A percentile compares a stretch with the other conserved stretches of the same genome.
Evolutionary conservation across 2,888 invertebrate genomes (phyloP).

Genomic region (Coremacera marginata): DNA sequence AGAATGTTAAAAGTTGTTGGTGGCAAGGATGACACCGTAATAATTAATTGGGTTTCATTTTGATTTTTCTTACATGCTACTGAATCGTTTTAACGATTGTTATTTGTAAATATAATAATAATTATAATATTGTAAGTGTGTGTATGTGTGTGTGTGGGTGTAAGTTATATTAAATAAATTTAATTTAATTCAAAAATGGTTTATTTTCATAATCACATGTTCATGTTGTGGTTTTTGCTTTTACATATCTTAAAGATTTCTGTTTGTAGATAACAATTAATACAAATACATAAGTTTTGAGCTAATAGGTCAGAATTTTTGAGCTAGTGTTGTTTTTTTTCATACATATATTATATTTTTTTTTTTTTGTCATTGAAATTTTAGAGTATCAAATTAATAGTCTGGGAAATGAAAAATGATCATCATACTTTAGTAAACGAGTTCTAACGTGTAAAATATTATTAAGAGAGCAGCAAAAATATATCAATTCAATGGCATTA

Average conservation of each 20-base stretch:
- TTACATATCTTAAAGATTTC: background rate
- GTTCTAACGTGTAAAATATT: too few species aligned
- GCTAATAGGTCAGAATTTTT: background rate
- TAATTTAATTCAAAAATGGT: constrained; percentile 14
- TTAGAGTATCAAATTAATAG: too few species aligned
- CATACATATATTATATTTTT: background rate
- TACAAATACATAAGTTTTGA: background rate
- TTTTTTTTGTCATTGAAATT: too few species aligned
- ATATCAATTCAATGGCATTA: too few species aligned
- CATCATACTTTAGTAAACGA: too few species aligned
- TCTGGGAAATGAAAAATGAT: too few species aligned
- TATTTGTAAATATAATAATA: background rate
- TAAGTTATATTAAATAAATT: background rate
- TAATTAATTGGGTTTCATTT: background rate
- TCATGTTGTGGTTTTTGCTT: constrained; percentile 8
- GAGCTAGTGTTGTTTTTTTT: background rate
- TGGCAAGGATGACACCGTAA: background rate
- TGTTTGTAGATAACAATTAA: background rate
- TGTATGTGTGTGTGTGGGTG: background rate
- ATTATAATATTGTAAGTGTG: background rate
- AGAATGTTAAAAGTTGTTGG: background rate
- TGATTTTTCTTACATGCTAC: background rate
- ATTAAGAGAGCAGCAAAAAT: too few species aligned
- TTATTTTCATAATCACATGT: constrained; percentile 17
- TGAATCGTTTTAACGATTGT: background rate